Percentiles rank a stretch among this genome's conserved stretches.
Conservation (phyloP, 2,888 invertebrate genomes). For the Corbicula japonica region DNA sequence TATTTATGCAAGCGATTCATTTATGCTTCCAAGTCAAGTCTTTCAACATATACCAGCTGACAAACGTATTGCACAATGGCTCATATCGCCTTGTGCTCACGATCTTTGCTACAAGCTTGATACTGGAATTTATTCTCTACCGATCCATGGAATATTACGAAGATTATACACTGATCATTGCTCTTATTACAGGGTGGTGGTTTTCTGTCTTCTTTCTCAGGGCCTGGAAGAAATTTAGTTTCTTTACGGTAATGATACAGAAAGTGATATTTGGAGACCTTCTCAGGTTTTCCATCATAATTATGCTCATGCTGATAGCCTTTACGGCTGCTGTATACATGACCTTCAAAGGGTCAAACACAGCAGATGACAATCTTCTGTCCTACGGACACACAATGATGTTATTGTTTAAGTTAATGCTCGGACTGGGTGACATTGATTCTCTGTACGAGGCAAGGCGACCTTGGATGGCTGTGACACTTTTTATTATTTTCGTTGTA, state of each 20-base stretch:
- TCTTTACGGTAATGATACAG: slow-evolving; percentile 79
- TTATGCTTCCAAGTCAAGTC: slow-evolving; percentile 52
- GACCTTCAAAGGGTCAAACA: slow-evolving; percentile 64
- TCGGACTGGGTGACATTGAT: slow-evolving; percentile 74
- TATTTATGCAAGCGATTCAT: slow-evolving; percentile 49
- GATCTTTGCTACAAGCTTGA: slow-evolving; percentile 65
- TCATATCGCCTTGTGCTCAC: slow-evolving; percentile 62
- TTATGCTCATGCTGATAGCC: slow-evolving; percentile 70
- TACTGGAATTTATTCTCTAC: slow-evolving; percentile 65
- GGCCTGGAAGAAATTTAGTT: slow-evolving; percentile 74
- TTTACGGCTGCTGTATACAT: slow-evolving; percentile 77
- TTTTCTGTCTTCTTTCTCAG: slow-evolving; percentile 76
- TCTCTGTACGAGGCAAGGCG: slow-evolving; percentile 66
- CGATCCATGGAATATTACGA: slow-evolving; percentile 42
- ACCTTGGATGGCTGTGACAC: slow-evolving; percentile 72
- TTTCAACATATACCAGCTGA: slow-evolving; percentile 43
- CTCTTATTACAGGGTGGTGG: slow-evolving; percentile 77
- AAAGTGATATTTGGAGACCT: slow-evolving; percentile 74
- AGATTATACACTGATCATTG: slow-evolving; percentile 70
- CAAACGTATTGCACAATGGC: slow-evolving; percentile 62
- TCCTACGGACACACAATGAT: slow-evolving; percentile 69
- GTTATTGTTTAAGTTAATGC: slow-evolving; percentile 77
- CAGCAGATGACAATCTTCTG: slow-evolving; percentile 56
- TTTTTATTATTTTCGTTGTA: slow-evolving; percentile 73
- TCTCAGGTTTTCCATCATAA: slow-evolving; percentile 71